These are phyloP conservation scores for Myoxocephalus aenaeus DNA, from an alignment of 2,797 vertebrate species.

Conservation along the genomic window DNA sequence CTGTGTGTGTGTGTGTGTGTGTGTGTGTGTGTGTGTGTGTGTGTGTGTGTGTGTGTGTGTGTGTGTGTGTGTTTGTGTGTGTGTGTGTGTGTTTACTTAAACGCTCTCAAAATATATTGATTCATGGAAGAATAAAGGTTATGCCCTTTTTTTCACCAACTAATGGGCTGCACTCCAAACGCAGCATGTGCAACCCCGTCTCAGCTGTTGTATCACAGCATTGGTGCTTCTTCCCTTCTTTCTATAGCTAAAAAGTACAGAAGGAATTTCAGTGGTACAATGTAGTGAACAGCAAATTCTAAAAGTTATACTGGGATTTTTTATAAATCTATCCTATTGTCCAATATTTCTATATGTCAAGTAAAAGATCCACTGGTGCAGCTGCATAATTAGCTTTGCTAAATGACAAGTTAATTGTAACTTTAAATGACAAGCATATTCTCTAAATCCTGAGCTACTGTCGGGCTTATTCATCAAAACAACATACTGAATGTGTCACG, in stretches of 20 bases:
- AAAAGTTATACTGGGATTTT: not conserved
- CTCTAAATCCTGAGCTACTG: conserved; percentile 10
- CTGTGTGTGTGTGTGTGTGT: not conserved
- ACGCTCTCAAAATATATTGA: not conserved
- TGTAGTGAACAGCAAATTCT: conserved; percentile 12
- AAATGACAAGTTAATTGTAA: not conserved
- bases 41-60: not conserved
- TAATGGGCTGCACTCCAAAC: not conserved
- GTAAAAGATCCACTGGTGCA: not conserved
- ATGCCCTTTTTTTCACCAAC: not conserved
- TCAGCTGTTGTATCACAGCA: conserved; percentile 33
- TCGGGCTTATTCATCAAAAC: conserved; percentile 15
- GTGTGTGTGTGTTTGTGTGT: conserved; percentile 1
- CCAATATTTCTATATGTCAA: not conserved
- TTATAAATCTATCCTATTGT: not conserved
- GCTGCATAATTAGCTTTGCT: conserved; percentile 7
- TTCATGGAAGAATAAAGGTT: not conserved
- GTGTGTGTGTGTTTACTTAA: not conserved
- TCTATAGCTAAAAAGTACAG: conserved; percentile 7
- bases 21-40: not conserved
- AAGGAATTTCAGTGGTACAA: not conserved
- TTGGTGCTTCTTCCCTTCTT: conserved; percentile 47
- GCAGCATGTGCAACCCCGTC: conserved; percentile 5
- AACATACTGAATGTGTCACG: conserved; percentile 4
- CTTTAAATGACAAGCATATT: conserved; percentile 32